These are phyloP conservation scores for Diarsia mendica DNA, from an alignment of 2,888 invertebrate genomes.

Conservation along the genomic window DNA sequence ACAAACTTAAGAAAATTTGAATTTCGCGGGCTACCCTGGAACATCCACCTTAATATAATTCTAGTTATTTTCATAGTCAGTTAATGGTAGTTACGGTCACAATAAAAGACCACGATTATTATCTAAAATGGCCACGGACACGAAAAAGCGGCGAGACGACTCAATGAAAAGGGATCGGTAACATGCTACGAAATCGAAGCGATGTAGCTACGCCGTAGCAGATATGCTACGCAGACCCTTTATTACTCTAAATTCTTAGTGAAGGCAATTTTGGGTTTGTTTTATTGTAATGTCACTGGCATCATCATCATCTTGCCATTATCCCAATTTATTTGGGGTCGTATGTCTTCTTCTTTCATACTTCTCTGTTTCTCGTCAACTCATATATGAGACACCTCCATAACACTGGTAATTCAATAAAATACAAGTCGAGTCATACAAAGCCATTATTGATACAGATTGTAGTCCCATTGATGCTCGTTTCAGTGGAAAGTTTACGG, in stretches of 20 bases:
- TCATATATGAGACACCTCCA: too few relatives aligned
- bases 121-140: not conserved
- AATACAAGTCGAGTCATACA: not conserved
- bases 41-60: too few relatives aligned
- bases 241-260: not conserved
- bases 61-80: not conserved
- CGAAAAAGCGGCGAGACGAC: too few relatives aligned
- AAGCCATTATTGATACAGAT: not conserved
- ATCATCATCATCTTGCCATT: too few relatives aligned
- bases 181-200: constrained; percentile 41
- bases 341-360: too few relatives aligned
- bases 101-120: not conserved
- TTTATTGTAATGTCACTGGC: too few relatives aligned
- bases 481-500: not conserved
- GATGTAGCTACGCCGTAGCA: constrained; percentile 44
- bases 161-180: not conserved
- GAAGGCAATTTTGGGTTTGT: not conserved
- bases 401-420: too few relatives aligned
- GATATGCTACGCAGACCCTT: constrained; percentile 21
- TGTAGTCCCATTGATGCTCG: not conserved
- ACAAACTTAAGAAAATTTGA: too few relatives aligned
- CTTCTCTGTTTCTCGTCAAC: too few relatives aligned
- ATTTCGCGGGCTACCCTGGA: too few relatives aligned
- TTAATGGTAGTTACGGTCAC: not conserved
- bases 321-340: too few relatives aligned